Base-by-base conservation (phyloP, 2,888 invertebrate genomes). In the Gortyna flavago region DNA sequence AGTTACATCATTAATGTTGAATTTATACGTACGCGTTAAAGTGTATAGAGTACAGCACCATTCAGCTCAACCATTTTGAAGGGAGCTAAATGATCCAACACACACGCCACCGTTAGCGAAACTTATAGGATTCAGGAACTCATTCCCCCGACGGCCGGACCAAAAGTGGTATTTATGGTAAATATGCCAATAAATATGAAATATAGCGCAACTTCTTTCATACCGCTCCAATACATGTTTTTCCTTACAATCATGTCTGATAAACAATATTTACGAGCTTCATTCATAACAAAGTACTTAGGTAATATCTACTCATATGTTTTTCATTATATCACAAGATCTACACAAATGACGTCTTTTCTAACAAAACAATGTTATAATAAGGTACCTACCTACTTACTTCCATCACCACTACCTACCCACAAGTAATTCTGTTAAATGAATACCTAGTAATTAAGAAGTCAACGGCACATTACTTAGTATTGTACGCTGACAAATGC, bases 401-500 rank as follows among this genome's bases (percentile, higher is more conserved):
- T 77, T 57, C 44, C 35, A 18, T 18, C 32, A 51, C 1, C 51
- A 51, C 16, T 29, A 66, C 65, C 21, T 35, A 54, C 35, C 16
- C 13, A 29, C 21, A 13, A 59, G 57, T 66, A 66, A 81, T 69
- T 79, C 38, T 3, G 57, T 51, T 35, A 64, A 48, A 44, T 61
- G 16, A 48, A 64, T 16, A 41, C 13, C 13, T 41, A 44, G 64
- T 72, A 85, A 83, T 74, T 68, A 65, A 65, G 80, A 62, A 75
- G 72, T 72, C 72, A 72, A 66, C 38, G 59, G 3, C 38, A 67
- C 25, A 72, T 85, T 72, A 67, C 72, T 35, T 0, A 29, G 48
- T 70, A 83, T 64, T 72, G 66, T 76, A 38, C 8, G 38, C 0
- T 81, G 51, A 85, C 72, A 72, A 76, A 48, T 72, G 48, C 32